phyloP scores from a whole-genome alignment of 2,888 invertebrate species.

The Drosophila neonasuta region DNA sequence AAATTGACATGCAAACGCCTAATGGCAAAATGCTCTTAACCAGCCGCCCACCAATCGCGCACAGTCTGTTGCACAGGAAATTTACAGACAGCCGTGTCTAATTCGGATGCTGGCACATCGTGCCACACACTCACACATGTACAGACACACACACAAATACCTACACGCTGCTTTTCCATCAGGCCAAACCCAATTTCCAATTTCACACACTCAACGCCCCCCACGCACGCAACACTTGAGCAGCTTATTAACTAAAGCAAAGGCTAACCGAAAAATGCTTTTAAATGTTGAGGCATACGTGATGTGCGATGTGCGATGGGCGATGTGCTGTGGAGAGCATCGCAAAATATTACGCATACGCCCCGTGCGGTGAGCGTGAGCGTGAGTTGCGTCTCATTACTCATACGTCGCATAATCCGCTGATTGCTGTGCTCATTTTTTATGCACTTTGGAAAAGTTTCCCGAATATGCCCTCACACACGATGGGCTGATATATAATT shows the following conservation, averaged over 20 bases:
- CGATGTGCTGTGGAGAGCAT: constrained; percentile 29
- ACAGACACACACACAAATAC: neutral
- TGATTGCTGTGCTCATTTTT: constrained; percentile 55
- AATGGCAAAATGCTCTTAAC: constrained; percentile 55
- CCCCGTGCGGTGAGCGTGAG: constrained; percentile 3
- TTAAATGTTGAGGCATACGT: constrained; percentile 49
- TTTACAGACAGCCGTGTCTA: constrained; percentile 27
- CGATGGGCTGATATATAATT: constrained; percentile 38
- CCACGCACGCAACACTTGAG: constrained; percentile 40
- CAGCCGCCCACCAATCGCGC: constrained; percentile 12
- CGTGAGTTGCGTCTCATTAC: constrained; percentile 37
- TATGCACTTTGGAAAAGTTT: constrained; percentile 53
- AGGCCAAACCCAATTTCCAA: constrained; percentile 40
- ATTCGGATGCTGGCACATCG: constrained; percentile 29
- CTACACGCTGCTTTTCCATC: constrained; percentile 7
- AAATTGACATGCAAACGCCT: constrained; percentile 47
- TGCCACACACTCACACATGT: neutral
- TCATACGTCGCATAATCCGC: constrained; percentile 51
- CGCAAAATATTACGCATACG: constrained; percentile 47
- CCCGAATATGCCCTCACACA: constrained; percentile 17
- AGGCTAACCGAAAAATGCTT: constrained; percentile 53
- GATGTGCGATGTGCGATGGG: constrained; percentile 34
- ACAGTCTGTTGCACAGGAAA: constrained; percentile 42
- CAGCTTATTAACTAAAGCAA: constrained; percentile 52
- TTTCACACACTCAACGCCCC: constrained; percentile 38